Conservation (phyloP, 2,888 invertebrate species). For the Rhabditoides inermis region DNA sequence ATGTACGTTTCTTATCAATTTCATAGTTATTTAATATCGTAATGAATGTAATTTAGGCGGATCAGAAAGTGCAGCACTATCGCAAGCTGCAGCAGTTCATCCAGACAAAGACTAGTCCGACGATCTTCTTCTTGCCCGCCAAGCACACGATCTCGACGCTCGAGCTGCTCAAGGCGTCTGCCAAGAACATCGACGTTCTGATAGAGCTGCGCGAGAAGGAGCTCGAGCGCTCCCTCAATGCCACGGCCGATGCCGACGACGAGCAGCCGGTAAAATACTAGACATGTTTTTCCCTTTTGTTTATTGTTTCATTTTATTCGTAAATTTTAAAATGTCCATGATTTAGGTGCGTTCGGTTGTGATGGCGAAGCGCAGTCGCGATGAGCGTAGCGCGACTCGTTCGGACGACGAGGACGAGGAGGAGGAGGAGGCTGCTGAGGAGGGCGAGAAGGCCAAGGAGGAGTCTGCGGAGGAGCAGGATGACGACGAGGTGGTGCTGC, state of each 20-base stretch:
- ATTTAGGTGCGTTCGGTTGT: neutral
- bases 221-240: slow-evolving; percentile 3
- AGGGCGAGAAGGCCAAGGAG: slow-evolving; percentile 2
- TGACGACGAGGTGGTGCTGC: slow-evolving; percentile 1
- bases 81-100: slow-evolving; percentile 71
- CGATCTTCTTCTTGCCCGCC: slow-evolving; percentile 78
- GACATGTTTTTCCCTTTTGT: neutral
- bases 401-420: slow-evolving; percentile 6
- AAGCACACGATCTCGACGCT: slow-evolving; percentile 66
- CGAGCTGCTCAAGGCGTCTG: slow-evolving; percentile 64
- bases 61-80: slow-evolving; percentile 75
- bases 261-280: neutral
- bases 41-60: slow-evolving; percentile 55
- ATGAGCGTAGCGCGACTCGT: slow-evolving; percentile 1
- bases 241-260: slow-evolving; percentile 4
- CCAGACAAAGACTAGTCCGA: slow-evolving; percentile 75
- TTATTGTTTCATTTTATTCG: neutral
- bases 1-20: slow-evolving; percentile 22
- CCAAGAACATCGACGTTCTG: slow-evolving; percentile 51
- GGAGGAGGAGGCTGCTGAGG: slow-evolving; percentile 3
- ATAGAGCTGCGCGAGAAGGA: slow-evolving; percentile 29
- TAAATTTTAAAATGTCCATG: neutral
- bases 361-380: slow-evolving; percentile 2
- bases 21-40: neutral
- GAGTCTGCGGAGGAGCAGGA: neutral